Evolutionary conservation across 1,140 invertebrate genomes (phyloP), one percentile per base, ranked within the genome.

Genomic region (Oscheius sp.): DNA sequence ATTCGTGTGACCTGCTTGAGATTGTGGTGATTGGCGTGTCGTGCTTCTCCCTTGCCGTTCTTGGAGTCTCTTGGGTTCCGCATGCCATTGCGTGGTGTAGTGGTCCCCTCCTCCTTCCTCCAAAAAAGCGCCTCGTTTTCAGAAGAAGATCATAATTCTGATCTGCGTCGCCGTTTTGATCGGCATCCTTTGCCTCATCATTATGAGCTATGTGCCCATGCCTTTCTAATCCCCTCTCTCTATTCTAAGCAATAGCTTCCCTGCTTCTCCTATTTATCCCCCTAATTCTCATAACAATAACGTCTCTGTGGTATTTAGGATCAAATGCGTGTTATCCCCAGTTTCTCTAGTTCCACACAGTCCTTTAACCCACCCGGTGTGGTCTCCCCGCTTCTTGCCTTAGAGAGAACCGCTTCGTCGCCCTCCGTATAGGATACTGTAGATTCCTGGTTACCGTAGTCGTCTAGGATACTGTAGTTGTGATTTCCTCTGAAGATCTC

Each of bases 141-240:
- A 96, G 93, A 97, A 97, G 92, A 95, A 96, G 90, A 96, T 96
- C 85, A 95, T 95, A 91, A 96, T 97, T 89, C 89, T 96, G 88
- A 92, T 96, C 86, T 95, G 94, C 88, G 89, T 97, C 86, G 89
- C 92, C 81, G 90, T 96, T 86, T 89, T 96, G 86, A 91, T 91
- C 84, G 88, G 94, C 83, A 90, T 94, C 84, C 86, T 92, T 85
- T 90, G 90, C 80, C 65, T 83, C 18, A 79, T 83, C 29, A 67
- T 82, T 28, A 62, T 84, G 42, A 68, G 66, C 52, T 79, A 79
- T 59, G 58, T 82, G n/a, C 79, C 82, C 36, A 78, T 77, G 58
- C 80, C 82, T 34, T 80, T 84, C 66, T 82, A 67, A 80, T 23
- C 29, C 29, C 36, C 32, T 38, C 45, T 46, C 64, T 45, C 18